Base-by-base conservation (phyloP, 2,888 invertebrate species). In the Uropetala carovei region DNA sequence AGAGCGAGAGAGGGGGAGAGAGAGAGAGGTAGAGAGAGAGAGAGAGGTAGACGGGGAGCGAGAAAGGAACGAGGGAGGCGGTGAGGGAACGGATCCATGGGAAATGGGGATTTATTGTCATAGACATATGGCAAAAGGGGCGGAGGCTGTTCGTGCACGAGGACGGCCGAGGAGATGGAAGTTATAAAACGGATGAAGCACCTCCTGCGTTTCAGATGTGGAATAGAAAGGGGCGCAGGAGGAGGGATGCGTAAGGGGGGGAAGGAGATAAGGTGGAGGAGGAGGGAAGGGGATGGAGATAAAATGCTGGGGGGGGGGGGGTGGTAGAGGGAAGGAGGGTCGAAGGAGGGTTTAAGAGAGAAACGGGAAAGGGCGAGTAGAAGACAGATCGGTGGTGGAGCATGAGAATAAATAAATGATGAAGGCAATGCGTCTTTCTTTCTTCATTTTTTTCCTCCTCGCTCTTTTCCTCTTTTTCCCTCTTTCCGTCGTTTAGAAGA, bases 341-440 rank as follows among this genome's bases (percentile, higher is more conserved):
- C 75, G 75, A n/a, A 64, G 64, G 18, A 2, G 14, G 64, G 64
- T 64, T 64, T 64, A 64, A 75, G 75, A 14, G 75, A 43, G 43
- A 43, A 18, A n/a, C 83, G 64, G 64, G 64, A 60, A 60, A 22
- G 86, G 60, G 60, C n/a, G 27, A 60, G 60, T 30, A 60, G 86
- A 89, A 89, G 89, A 89, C 64, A 68, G 89, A 89, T 89, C 89
- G 89, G 89, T 13, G 64, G 89, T 68, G 64, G 89, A 89, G 64
- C 89, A 89, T 64, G 89, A 56, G 89, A 89, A 89, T 89, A 89
- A 89, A 89, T 89, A 89, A 89, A 89, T 89, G 89, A 89, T 89
- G 89, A 89, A 89, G 89, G 89, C 89, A 89, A 89, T 89, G 89
- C 89, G 89, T 89, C 89, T 89, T 89, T 68, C 89, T 43, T 68